Evolutionary conservation across 2,888 invertebrate species (phyloP), one percentile per base, ranked within the genome.

Genomic region (Patella ulyssiponensis): DNA sequence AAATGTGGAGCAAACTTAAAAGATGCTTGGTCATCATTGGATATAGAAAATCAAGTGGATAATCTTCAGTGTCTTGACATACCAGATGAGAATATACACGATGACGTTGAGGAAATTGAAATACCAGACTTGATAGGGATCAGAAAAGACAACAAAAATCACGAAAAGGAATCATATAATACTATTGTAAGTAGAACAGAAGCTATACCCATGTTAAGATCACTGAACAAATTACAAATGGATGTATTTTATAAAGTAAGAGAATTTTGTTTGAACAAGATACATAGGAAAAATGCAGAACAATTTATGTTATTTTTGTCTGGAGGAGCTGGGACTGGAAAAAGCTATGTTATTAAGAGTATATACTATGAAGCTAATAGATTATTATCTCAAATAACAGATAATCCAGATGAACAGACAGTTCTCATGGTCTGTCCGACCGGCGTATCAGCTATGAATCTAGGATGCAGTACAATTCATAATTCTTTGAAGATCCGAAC

Each of bases 211-310:
- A 17, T 74, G 15, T 74, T 74, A 52, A 15, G 69, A 52, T 74
- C 74, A 27, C 64, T 79, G 44, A 77, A 69, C 17, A 17, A 20
- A 14, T 33, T 78, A 73, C 79, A 79, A 23, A 20, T 20, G 20
- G 5, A 72, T 3, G 44, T 79, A n/a, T 79, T 79, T 74, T 74
- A 77, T 54, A 23, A 71, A 27, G 52, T 77, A 53, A 69, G 79
- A 23, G 17, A 77, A 51, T 79, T 75, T 75, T 77, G 77, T 53
- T 17, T 69, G 52, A 33, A 77, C 0, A 69, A 52, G 17, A 58
- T 69, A 27, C 51, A 75, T n/a, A 64, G 69, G 44, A 7, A 14
- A 52, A 54, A 58, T 23, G 23, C 44, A 20, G 51, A 73, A 51
- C 79, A 71, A 53, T 56, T 20, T 76, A 51, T 74, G 20, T 3